These are phyloP conservation scores for Garrulus glandarius DNA, from an alignment of 2,797 vertebrate species.

Conservation along the genomic window DNA sequence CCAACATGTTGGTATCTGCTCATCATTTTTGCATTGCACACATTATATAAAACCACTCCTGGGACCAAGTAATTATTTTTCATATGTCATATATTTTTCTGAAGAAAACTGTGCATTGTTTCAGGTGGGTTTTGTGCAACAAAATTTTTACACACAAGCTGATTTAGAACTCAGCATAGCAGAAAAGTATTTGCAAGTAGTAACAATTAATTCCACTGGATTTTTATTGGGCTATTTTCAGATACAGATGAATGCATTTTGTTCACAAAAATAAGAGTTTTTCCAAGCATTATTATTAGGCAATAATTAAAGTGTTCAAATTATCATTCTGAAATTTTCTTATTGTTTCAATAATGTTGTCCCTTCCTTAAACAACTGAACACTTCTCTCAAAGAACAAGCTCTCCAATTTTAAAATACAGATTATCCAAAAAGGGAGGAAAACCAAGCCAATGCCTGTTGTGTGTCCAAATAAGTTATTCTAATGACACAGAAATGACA, in stretches of 20 bases:
- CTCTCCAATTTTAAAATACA: neutral
- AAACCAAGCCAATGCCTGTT: neutral
- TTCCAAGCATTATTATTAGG: neutral
- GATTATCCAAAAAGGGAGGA: neutral
- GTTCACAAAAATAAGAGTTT: neutral
- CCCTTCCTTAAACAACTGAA: neutral
- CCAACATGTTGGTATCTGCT: neutral
- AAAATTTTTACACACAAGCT: neutral
- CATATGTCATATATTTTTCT: neutral
- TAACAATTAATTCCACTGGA: neutral
- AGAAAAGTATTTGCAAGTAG: constrained; percentile 25
- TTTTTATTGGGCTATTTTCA: constrained; percentile 29
- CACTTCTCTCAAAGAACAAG: neutral
- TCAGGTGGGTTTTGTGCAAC: neutral
- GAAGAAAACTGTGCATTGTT: neutral
- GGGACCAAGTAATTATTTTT: neutral
- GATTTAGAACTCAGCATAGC: neutral
- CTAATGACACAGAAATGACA: neutral
- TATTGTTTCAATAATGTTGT: neutral
- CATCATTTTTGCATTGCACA: neutral
- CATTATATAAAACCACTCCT: neutral
- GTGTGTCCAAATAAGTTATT: neutral
- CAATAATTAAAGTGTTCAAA: neutral
- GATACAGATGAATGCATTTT: constrained; percentile 19
- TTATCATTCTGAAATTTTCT: neutral